These are phyloP conservation scores for Peucedramus taeniatus DNA, from an alignment of 2,113 vertebrate species.

Conservation along the genomic window DNA sequence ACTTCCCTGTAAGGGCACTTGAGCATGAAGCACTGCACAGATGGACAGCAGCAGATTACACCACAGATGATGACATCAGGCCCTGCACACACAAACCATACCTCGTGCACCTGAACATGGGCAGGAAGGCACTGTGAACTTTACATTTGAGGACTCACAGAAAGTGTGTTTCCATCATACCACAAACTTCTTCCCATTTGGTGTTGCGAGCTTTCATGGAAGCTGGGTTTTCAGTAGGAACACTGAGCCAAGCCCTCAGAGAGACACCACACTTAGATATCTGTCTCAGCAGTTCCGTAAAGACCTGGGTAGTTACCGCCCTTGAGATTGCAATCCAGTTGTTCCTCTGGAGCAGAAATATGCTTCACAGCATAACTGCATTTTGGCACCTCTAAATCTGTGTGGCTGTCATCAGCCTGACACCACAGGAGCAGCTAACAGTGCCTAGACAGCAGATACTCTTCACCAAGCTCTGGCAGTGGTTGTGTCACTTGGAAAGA, in stretches of 20 bases:
- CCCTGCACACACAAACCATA: neutral
- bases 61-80: neutral
- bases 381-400: neutral
- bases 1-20: neutral
- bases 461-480: neutral
- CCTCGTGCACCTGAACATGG: fast-evolving
- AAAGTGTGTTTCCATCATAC: neutral
- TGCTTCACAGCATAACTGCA: neutral
- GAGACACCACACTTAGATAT: neutral
- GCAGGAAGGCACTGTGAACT: neutral
- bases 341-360: neutral
- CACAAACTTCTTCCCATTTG: neutral
- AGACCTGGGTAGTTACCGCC: neutral
- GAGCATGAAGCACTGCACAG: neutral
- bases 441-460: neutral
- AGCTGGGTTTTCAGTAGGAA: neutral
- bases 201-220: neutral
- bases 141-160: neutral
- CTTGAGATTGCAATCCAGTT: neutral
- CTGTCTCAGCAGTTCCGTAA: neutral
- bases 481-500: neutral
- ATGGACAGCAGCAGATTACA: neutral
- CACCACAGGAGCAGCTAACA: neutral
- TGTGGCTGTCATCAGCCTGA: neutral
- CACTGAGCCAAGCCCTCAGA: neutral